A percentile compares a stretch with the other conserved stretches of the same genome.
phyloP scores from a whole-genome alignment of 1,140 invertebrate genomes.

The Conus ventricosus region DNA sequence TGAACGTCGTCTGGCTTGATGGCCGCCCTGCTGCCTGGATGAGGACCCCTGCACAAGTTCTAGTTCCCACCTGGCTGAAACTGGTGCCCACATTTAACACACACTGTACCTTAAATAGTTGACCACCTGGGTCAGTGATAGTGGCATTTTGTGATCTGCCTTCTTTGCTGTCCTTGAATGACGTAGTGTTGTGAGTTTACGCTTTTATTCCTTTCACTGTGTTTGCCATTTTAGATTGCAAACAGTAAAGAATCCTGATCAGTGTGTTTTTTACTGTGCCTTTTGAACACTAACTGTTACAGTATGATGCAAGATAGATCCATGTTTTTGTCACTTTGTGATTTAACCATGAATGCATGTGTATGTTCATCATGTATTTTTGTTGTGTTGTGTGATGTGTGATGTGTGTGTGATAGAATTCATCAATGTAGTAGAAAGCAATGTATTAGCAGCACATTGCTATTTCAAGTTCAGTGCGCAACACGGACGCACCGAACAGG shows the following conservation, averaged over 20 bases:
- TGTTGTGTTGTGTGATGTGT: conserved; percentile 5
- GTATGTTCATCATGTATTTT: background rate
- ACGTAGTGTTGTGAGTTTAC: background rate
- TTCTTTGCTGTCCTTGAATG: too few species aligned
- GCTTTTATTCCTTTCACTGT: background rate
- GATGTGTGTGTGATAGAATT: too few species aligned
- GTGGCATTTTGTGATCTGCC: too few species aligned
- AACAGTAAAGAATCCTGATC: background rate
- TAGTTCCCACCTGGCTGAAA: conserved; percentile 92
- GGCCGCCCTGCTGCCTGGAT: conserved; percentile 98
- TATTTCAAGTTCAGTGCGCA: too few species aligned
- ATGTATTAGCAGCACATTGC: too few species aligned
- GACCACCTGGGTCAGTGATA: too few species aligned
- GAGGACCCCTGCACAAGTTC: conserved; percentile 94
- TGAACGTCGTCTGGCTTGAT: conserved; percentile 78
- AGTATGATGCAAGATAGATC: background rate
- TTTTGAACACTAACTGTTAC: background rate
- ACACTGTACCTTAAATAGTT: background rate
- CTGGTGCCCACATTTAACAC: conserved; percentile 87
- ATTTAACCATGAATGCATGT: background rate
- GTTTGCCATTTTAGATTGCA: background rate
- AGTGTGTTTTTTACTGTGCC: background rate
- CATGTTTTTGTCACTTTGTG: background rate
- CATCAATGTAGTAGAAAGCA: too few species aligned
- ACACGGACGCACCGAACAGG: too few species aligned